phyloP scores from a whole-genome alignment of 2,113 vertebrate species.

The Brachypodius melanocephalos region DNA sequence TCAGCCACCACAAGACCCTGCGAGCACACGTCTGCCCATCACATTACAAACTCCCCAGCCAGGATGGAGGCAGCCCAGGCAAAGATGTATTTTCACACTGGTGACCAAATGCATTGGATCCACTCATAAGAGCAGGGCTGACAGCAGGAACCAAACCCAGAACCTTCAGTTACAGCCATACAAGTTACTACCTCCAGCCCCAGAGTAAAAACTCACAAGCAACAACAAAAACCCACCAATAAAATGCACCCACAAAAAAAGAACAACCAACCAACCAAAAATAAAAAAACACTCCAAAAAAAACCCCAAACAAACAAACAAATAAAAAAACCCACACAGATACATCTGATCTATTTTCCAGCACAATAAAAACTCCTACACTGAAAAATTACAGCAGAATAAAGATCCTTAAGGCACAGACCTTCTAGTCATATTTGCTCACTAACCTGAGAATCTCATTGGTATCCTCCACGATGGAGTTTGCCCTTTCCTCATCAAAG shows the following conservation, averaged over 20 bases:
- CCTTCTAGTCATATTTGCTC: background rate
- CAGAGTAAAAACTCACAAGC: background rate
- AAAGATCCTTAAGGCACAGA: background rate
- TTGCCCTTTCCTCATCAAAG: background rate
- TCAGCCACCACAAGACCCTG: background rate
- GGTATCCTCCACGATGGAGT: background rate
- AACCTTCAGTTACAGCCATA: background rate
- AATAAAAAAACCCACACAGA: background rate
- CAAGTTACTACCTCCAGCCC: background rate
- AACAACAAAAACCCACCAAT: background rate
- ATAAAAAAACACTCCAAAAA: too few relatives aligned
- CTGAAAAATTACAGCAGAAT: background rate
- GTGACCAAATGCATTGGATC: background rate
- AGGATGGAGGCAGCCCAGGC: background rate
- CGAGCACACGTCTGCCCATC: too few relatives aligned
- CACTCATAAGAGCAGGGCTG: background rate
- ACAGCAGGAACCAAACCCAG: background rate
- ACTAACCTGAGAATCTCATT: background rate
- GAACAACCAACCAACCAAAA: too few relatives aligned
- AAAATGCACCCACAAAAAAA: background rate
- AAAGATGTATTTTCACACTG: background rate
- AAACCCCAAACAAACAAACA: background rate
- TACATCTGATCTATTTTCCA: background rate
- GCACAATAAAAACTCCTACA: background rate
- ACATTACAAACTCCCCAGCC: background rate